phyloP scores from a whole-genome alignment of 1,140 invertebrate species.

The Samia ricini region DNA sequence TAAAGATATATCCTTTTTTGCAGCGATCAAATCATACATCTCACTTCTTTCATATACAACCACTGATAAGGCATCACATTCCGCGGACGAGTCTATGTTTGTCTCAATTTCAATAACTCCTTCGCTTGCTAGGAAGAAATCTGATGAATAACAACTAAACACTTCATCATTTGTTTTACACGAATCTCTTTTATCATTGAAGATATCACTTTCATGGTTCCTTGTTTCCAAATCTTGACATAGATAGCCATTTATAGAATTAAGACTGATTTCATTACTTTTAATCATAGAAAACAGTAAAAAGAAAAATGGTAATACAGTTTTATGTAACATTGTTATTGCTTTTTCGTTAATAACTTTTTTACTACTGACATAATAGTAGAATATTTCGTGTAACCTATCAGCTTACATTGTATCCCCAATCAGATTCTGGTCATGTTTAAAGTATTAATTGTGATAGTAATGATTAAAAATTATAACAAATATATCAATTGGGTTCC shows the following conservation, averaged over 20 bases:
- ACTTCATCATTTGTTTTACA: not conserved
- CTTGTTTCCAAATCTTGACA: not conserved
- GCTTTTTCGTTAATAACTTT: not conserved
- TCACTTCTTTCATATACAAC: not conserved
- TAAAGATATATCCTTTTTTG: not conserved
- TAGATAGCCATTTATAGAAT: not conserved
- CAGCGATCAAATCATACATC: not conserved
- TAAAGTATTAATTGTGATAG: not conserved
- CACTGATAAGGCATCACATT: not conserved
- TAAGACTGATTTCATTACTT: not conserved
- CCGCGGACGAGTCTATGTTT: not conserved
- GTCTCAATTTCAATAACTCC: not conserved
- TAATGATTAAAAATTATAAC: not conserved
- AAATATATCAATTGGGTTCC: not conserved
- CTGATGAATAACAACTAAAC: not conserved
- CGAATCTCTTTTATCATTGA: not conserved
- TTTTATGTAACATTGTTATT: not conserved
- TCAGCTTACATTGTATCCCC: not conserved
- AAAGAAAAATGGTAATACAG: not conserved
- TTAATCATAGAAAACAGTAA: not conserved
- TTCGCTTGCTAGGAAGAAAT: not conserved
- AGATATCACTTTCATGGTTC: not conserved
- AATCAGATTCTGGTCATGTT: not conserved
- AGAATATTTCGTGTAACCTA: not conserved
- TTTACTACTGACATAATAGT: not conserved